A percentile compares a stretch with the other conserved stretches of the same genome.
Conservation (phyloP, 2,888 invertebrate genomes). For the Myopa tessellatipennis region DNA sequence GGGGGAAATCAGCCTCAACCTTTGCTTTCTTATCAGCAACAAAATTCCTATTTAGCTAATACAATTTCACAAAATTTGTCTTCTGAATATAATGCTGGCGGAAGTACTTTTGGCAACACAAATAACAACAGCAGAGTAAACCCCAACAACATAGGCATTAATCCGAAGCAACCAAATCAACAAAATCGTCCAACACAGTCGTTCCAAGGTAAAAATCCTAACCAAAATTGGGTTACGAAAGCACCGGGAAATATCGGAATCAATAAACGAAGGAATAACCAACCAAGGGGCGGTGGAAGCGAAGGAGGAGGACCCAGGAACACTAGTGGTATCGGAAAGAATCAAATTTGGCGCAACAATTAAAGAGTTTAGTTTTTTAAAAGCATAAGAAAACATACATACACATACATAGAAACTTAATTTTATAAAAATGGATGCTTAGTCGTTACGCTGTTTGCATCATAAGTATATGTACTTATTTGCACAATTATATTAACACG, state of each 20-base stretch:
- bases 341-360: constrained; percentile 34
- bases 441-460: neutral
- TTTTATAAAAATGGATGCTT: neutral
- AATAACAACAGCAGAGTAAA: constrained; percentile 33
- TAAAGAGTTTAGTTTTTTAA: constrained; percentile 30
- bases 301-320: constrained; percentile 17
- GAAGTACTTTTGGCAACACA: constrained; percentile 29
- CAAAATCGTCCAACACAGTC: neutral
- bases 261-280: constrained; percentile 15
- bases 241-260: neutral
- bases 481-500: neutral
- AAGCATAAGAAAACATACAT: constrained; percentile 8
- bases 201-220: constrained; percentile 6
- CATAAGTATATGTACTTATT: constrained; percentile 8
- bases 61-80: neutral
- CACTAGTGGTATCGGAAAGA: constrained; percentile 16
- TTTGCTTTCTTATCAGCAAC: constrained; percentile 11
- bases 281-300: neutral
- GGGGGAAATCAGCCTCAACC: constrained; percentile 2
- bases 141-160: constrained; percentile 21
- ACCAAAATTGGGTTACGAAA: constrained; percentile 23
- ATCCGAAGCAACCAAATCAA: constrained; percentile 14
- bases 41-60: constrained; percentile 19
- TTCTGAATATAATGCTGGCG: constrained; percentile 14
- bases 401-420: neutral